phyloP scores from a whole-genome alignment of 2,888 invertebrate species.

The Cremastinae sp. region DNA sequence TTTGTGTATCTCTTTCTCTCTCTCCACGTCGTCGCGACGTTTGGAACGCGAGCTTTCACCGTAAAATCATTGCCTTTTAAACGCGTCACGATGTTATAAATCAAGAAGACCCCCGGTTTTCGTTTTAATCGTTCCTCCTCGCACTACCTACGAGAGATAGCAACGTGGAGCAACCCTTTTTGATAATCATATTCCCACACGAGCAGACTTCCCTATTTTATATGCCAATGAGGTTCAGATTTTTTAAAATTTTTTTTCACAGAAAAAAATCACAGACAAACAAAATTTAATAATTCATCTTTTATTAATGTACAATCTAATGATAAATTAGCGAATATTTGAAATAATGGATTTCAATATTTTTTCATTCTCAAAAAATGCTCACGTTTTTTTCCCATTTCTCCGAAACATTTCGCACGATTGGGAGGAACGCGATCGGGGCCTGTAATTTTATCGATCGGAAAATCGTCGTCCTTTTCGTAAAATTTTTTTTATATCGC shows the following conservation, averaged over 20 bases:
- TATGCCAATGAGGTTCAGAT: background rate
- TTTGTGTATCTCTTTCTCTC: slow-evolving; percentile 54
- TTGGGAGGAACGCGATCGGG: background rate
- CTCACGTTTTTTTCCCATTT: background rate
- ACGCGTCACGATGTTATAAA: slow-evolving; percentile 71
- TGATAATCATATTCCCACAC: slow-evolving; percentile 53
- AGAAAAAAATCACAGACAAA: too few species aligned
- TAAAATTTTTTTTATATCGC: slow-evolving; percentile 20
- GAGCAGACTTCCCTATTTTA: slow-evolving; percentile 30
- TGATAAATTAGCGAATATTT: too few species aligned
- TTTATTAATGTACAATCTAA: too few species aligned
- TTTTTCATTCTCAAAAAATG: background rate
- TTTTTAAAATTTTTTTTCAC: background rate
- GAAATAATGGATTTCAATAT: too few species aligned
- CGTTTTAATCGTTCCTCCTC: slow-evolving; percentile 36
- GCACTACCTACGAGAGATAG: slow-evolving; percentile 32
- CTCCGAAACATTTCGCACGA: background rate
- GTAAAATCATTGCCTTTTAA: slow-evolving; percentile 74
- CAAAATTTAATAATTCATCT: too few species aligned
- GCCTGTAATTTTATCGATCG: slow-evolving; percentile 43
- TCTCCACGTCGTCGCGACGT: slow-evolving; percentile 61
- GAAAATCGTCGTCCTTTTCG: slow-evolving; percentile 33
- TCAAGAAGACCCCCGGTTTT: slow-evolving; percentile 48
- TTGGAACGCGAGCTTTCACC: slow-evolving; percentile 72
- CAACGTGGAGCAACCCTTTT: slow-evolving; percentile 43